Base-by-base conservation (phyloP, 2,888 invertebrate species). In the Drosophila phalerata region DNA sequence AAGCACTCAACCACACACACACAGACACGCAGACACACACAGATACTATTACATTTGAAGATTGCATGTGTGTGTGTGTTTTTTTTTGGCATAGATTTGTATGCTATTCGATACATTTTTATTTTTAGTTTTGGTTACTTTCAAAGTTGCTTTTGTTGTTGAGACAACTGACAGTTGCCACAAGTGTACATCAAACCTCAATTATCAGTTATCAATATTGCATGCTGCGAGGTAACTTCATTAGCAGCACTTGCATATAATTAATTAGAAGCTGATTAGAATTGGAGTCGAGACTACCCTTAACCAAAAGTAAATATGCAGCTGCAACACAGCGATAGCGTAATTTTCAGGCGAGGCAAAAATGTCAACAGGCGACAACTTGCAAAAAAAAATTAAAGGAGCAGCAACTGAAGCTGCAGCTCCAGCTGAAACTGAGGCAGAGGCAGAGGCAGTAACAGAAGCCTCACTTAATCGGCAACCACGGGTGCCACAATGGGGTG, bases 401-500 rank as follows among this genome's bases (percentile, higher is more conserved):
- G 73, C 25, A 34, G 49, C 52, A 52, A 52, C n/a, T 8, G 32
- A 19, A 38, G 42, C 17, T n/a, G 28, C 37, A 55, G 32, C 55
- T 28, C 67, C 17, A 28, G 45, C 51, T 51, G 17, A 13, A 47
- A 47, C 13, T 4, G 30, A 9, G 30, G 30, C 28, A 28, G 15
- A 25, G 15, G 30, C 15, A 17, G 30, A 30, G 8, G 42, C 17
- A 13, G 19, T 1, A 38, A 19, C 17, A 5, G 22, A n/a, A 66
- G 74, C 67, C 67, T 73, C 71, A 72, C 73, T 82, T 84, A 87
- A 87, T 85, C 88, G 88, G 77, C 69, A 82, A 64, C 77, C 73
- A 58, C 56, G 57, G 53, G 47, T 17, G 56, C 72, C 69, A 85
- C 88, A 85, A 82, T 78, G 76, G 71, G 73, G 69, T 64, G 71